Evolutionary conservation across 2,797 vertebrate genomes (phyloP).

Genomic region (Gymnothorax javanicus): DNA sequence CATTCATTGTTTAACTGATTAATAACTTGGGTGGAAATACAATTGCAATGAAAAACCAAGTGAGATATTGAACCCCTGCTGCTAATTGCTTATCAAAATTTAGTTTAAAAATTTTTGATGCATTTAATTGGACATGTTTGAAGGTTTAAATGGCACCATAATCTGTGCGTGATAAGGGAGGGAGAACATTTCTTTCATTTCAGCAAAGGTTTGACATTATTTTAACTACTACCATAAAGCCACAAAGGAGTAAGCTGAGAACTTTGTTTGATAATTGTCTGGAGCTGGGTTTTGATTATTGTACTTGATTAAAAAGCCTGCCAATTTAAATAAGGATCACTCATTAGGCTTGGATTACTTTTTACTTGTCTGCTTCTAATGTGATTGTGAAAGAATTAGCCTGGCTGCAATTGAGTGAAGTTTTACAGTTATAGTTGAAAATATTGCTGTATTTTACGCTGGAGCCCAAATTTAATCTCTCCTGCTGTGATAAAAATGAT

Average conservation of each 20-base stretch:
- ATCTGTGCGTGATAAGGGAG: background rate
- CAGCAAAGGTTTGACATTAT: background rate
- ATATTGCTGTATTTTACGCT: background rate
- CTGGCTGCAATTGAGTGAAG: background rate
- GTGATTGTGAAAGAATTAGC: background rate
- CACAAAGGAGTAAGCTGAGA: background rate
- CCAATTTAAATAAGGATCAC: constrained; percentile 13
- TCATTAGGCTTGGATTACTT: background rate
- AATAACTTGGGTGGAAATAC: background rate
- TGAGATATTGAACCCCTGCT: background rate
- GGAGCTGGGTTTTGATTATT: background rate
- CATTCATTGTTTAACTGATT: constrained; percentile 19
- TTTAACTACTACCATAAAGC: background rate
- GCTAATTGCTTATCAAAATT: constrained; percentile 1
- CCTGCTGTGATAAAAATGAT: background rate
- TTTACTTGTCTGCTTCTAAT: background rate
- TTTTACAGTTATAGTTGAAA: background rate
- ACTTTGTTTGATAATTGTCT: background rate
- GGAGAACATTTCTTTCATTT: background rate
- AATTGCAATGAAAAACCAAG: background rate
- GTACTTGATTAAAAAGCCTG: background rate
- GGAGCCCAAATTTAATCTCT: background rate
- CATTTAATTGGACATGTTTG: background rate
- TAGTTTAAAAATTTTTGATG: background rate
- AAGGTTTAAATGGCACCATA: background rate